Conservation (phyloP, 2,797 vertebrate genomes). For the Premnoplex brunnescens region DNA sequence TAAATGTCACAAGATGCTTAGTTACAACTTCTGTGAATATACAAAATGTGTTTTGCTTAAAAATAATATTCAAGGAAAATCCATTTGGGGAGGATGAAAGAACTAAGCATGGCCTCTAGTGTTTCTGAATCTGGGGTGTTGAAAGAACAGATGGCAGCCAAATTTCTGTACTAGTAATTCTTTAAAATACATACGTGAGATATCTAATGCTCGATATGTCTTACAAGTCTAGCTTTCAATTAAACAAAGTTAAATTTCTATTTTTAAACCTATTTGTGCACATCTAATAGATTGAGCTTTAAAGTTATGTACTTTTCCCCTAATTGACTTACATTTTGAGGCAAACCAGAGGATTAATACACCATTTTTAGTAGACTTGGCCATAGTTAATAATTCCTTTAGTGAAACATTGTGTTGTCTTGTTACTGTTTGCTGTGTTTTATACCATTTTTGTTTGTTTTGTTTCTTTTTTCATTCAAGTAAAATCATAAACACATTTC, state of each 20-base stretch:
- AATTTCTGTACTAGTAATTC: background rate
- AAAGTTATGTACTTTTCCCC: background rate
- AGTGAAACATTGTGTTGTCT: background rate
- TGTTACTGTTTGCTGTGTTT: background rate
- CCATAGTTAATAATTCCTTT: background rate
- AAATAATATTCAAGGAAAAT: background rate
- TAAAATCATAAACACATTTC: background rate
- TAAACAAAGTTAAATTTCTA: background rate
- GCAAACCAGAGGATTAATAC: background rate
- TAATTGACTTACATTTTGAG: background rate
- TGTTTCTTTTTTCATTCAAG: background rate
- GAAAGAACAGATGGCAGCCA: background rate
- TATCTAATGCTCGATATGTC: background rate
- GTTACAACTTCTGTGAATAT: background rate
- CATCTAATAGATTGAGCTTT: background rate
- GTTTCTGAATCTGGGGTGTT: background rate
- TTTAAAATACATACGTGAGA: background rate
- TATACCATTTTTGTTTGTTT: background rate
- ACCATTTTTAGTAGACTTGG: background rate
- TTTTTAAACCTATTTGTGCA: background rate
- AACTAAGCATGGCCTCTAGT: background rate
- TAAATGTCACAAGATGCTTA: slow-evolving; percentile 60
- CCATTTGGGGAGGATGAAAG: background rate
- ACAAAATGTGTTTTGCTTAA: background rate
- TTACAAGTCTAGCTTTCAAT: background rate